Percentiles rank a stretch among this genome's conserved stretches.
Evolutionary conservation across 2,797 vertebrate species (phyloP).

Genomic region (Parauchenoglanis punctatus): DNA sequence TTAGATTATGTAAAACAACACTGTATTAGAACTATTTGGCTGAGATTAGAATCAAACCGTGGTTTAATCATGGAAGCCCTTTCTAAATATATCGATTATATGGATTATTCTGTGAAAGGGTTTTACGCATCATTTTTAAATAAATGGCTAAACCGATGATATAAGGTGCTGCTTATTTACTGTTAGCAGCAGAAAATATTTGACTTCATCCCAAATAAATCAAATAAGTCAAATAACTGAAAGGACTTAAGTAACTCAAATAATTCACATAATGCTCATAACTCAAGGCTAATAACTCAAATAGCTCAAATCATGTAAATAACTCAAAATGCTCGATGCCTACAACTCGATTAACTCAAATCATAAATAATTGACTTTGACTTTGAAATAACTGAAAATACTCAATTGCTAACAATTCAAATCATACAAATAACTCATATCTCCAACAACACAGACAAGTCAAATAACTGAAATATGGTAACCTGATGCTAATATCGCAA

Average conservation of each 20-base stretch:
- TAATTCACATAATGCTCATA: too few relatives aligned
- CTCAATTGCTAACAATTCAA: not conserved
- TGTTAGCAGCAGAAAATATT: not conserved
- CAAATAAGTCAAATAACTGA: not conserved
- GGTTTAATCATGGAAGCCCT: not conserved
- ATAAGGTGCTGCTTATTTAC: not conserved
- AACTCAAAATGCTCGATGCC: not conserved
- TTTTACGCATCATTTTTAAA: not conserved
- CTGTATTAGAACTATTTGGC: not conserved
- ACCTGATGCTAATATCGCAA: not conserved
- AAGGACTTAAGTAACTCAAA: not conserved
- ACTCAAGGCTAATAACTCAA: not conserved
- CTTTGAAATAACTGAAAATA: too few relatives aligned
- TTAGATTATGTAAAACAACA: not conserved
- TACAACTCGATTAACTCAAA: too few relatives aligned
- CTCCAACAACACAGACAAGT: not conserved
- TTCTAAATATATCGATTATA: not conserved
- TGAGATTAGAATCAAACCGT: not conserved
- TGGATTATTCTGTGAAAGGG: not conserved
- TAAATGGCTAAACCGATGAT: not conserved
- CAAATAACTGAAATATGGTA: not conserved
- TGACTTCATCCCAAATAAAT: not conserved
- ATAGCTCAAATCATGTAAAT: not conserved
- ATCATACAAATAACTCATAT: not conserved
- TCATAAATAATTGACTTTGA: too few relatives aligned